Evolutionary conservation across 2,113 vertebrate genomes (phyloP), one percentile per base, ranked within the genome.

Genomic region (Lathamus discolor): DNA sequence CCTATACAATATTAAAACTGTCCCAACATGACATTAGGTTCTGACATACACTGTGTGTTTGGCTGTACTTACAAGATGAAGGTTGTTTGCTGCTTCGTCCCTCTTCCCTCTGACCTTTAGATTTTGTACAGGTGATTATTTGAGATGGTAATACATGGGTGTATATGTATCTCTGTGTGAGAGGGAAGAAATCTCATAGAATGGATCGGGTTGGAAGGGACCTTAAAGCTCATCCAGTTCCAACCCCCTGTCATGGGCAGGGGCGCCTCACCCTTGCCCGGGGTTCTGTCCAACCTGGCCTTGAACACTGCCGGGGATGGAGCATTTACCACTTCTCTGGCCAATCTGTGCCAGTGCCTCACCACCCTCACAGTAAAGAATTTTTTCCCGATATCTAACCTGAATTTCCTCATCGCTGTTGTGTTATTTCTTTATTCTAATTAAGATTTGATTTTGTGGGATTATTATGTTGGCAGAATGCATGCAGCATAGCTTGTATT

Each of bases 21-120:
- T 27, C 33, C 54, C 68, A 63, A 1, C 0, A 0, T 46, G 35
- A 9, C 6, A 1, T 12, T 19, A 27, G 28, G 25, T 35, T 81
- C 68, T 77, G 22, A 11, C 73, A 41, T 11, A n/a, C 31, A 9
- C 9, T 0, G 1, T 41, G 11, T 35, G 18, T 70, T 49, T 77
- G 67, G 15, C 67, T 86, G 2, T 41, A 7, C 64, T 91, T 81
- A n/a, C 35, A 39, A 80, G n/a, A 41, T 62, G 72, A 33, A 72
- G 29, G 81, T 44, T 62, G 11, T 62, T 85, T 55, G 37, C 27
- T 51, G 25, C 49, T 54, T 61, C 37, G 17, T 68, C 31, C 25
- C 27, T 52, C 16, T 35, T 91, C 37, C 29, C 35, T 19, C 0
- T 37, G 66, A 74, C 72, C 54, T 80, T 49, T 49, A 59, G 14